Evolutionary conservation across 2,113 vertebrate genomes (phyloP).

Genomic region (Chaetodon auriga): DNA sequence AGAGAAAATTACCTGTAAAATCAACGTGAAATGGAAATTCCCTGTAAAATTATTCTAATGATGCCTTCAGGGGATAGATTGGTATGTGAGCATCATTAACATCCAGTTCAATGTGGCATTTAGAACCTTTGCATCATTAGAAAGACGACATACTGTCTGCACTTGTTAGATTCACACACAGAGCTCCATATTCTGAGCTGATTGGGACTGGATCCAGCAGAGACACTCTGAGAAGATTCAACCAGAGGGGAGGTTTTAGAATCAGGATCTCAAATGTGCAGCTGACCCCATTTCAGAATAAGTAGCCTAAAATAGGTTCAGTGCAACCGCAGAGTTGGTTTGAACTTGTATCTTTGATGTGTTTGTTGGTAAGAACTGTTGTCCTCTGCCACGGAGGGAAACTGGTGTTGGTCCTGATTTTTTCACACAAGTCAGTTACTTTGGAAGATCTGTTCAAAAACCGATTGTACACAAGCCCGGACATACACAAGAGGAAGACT

Average conservation of each 20-base stretch:
- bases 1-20: conserved; percentile 10
- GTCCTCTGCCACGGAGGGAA: background rate
- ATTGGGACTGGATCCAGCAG: conserved; percentile 68
- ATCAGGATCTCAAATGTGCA: conserved; percentile 74
- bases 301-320: conserved; percentile 71
- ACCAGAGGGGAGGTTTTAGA: conserved; percentile 62
- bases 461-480: background rate
- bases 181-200: conserved; percentile 45
- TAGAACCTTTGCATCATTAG: conserved; percentile 16
- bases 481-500: background rate
- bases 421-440: background rate
- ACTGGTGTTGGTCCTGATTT: background rate
- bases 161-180: conserved; percentile 4
- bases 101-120: background rate
- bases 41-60: background rate
- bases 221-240: conserved; percentile 63
- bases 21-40: background rate
- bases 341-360: conserved; percentile 40
- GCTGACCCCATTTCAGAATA: conserved; percentile 77
- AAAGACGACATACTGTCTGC: background rate
- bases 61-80: background rate
- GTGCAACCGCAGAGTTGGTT: conserved; percentile 25
- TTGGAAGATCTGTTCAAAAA: conserved; percentile 7
- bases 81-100: background rate
- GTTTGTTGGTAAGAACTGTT: conserved; percentile 41